Base-by-base conservation (phyloP, 2,113 vertebrate genomes). In the Kryptolebias marmoratus region DNA sequence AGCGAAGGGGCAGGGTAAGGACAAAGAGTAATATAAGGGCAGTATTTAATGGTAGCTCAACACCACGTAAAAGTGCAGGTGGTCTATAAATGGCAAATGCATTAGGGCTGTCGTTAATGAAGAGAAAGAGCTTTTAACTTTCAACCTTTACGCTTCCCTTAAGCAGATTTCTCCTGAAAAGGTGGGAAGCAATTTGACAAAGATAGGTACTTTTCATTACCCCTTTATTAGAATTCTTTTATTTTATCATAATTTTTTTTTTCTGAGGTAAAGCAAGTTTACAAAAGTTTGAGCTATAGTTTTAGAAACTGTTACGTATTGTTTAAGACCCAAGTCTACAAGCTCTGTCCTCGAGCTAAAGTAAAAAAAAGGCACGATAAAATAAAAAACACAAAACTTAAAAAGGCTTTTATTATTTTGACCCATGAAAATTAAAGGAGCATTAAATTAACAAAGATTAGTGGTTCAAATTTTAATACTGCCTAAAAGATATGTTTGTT, bases 51-150 rank as follows among this genome's bases (percentile, higher is more conserved):
- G 58, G 28, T 59, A 50, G 57, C n/a, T 3, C 36, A 68, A 52
- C 31, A 22, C 59, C 13, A 48, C 22, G 45, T 27, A 44, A 48
- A 56, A 75, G 69, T 47, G 59, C 22, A 65, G 64, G 55, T 60
- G 49, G 53, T 71, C 64, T 73, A 80, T 82, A 87, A 91, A 89
- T 89, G 84, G 79, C 76, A 89, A 79, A 88, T 58, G 77, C 88
- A 88, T 88, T 88, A 88, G 79, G 22, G 30, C 2, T 54, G 44
- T 80, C 59, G 68, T 88, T 80, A 83, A 57, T 9, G 73, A 53
- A 30, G 64, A 74, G 54, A 73, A 59, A 73, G 65, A 64, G 83
- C 80, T 84, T 87, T 89, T 88, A 82, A 77, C 78, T 61, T 63
- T 12, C 65, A 66, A 88, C 75, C 77, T 84, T 73, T 69, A 70